A percentile compares a stretch with the other conserved stretches of the same genome.
These are phyloP conservation scores for Cephalopterus ornatus DNA, from an alignment of 2,113 vertebrate species.

Conservation along the genomic window DNA sequence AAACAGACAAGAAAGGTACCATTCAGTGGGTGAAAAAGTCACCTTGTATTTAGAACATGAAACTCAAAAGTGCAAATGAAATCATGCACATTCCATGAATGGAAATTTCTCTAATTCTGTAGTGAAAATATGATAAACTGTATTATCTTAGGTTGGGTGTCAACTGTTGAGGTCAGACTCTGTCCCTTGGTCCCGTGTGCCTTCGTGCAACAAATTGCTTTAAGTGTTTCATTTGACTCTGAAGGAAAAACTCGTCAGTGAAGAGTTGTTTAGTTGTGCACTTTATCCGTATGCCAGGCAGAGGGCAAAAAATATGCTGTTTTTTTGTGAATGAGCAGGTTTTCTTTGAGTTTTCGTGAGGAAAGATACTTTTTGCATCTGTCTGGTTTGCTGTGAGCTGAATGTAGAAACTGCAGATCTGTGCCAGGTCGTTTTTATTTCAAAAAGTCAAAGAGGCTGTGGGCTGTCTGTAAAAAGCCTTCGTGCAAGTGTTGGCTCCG, in stretches of 20 bases:
- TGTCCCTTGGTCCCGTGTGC: background rate
- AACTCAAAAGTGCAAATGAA: background rate
- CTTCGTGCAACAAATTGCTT: background rate
- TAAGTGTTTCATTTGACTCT: background rate
- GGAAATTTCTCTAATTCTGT: background rate
- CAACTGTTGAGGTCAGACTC: background rate
- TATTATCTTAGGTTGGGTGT: background rate
- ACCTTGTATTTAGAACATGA: background rate
- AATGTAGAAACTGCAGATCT: background rate
- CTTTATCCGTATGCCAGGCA: background rate
- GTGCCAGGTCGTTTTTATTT: background rate
- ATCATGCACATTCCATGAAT: rapidly evolving
- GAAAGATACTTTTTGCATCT: background rate
- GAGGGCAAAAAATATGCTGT: background rate
- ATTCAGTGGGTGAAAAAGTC: background rate
- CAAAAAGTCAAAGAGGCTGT: background rate
- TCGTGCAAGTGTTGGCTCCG: background rate
- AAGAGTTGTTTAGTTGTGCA: background rate
- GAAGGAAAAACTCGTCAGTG: background rate
- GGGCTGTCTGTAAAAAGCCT: background rate
- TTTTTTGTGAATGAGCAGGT: background rate
- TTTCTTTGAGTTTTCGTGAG: background rate
- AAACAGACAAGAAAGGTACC: background rate
- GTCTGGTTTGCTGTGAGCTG: background rate
- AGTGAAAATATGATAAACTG: background rate